Percentiles rank a stretch among this genome's conserved stretches.
phyloP scores from a whole-genome alignment of 1,140 invertebrate genomes.

The Oedothorax gibbosus region DNA sequence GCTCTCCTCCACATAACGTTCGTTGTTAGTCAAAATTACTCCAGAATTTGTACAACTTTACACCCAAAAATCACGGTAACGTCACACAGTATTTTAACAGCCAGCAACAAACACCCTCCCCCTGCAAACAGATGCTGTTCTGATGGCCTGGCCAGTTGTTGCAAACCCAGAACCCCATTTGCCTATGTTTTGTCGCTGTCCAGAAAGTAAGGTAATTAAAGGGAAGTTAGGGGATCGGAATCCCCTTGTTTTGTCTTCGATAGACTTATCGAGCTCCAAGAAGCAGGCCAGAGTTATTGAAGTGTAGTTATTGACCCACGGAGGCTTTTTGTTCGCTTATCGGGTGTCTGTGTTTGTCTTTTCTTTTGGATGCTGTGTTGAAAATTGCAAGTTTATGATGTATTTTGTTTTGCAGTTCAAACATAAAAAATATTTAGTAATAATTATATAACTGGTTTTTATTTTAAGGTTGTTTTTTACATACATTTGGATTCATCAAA shows the following conservation, averaged over 20 bases:
- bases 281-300: slow-evolving; percentile 29
- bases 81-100: background rate
- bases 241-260: slow-evolving; percentile 36
- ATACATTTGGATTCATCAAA: no score
- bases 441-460: no score
- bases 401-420: no score
- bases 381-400: background rate
- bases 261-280: slow-evolving; percentile 22
- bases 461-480: no score
- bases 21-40: no score
- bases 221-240: slow-evolving; percentile 20
- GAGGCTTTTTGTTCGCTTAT: background rate
- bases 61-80: background rate
- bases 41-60: background rate
- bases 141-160: slow-evolving; percentile 41
- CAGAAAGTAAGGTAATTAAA: slow-evolving; percentile 37
- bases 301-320: slow-evolving; percentile 46
- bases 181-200: slow-evolving; percentile 23
- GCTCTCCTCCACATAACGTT: no score
- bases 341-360: background rate
- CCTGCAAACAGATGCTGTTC: background rate
- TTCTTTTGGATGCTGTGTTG: background rate
- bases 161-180: slow-evolving; percentile 32
- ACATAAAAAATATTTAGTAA: no score
- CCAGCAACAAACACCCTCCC: background rate